Base-by-base conservation (phyloP, 2,113 vertebrate species). In the Clarias macrocephalus region DNA sequence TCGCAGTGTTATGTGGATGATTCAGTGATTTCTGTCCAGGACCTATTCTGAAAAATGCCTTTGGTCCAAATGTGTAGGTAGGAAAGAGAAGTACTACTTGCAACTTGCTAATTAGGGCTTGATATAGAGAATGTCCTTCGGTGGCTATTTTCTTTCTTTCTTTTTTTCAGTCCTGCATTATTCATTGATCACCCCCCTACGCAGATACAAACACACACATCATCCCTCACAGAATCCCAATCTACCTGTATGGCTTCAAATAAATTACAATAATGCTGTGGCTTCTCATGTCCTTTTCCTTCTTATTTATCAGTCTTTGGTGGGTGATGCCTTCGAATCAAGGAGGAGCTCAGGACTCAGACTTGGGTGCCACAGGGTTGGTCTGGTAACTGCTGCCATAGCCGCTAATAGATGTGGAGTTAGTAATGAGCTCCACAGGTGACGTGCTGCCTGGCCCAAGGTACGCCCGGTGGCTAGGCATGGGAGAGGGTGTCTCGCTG, bases 381-480 rank as follows among this genome's bases (percentile, higher is more conserved):
- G 97, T 95, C 3, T 96, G 94, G 91, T 95, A 96, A 75, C 97
- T 95, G 0, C 97, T 98, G 86, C 98, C 98, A 0, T 99, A 99
- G 11, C 97, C 97, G 93, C 96, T 96, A 0, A 95, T 97, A 83
- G 96, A 95, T 63, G 95, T 94, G 75, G 90, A 91, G 85, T 97
- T 96, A 25, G 92, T 93, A 90, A 95, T 96, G 94, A 96, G 96
- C 84, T 99, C 98, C 88, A 98, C 92, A 52, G 96, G 95, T 12
- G 96, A 96, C 0, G 95, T 95, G 92, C 95, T 96, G 0, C 97
- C 97, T 0, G 98, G 97, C 6, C 98, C 98, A 90, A 99, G 95
- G 92, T 98, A 99, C 83, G 97, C 96, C 18, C 97, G 96, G 90
- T 97, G 97, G 0, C 96, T 93, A 19, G 98, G 98, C 97, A 98